phyloP scores from a whole-genome alignment of 2,888 invertebrate genomes.

The Thelaira solivaga region DNA sequence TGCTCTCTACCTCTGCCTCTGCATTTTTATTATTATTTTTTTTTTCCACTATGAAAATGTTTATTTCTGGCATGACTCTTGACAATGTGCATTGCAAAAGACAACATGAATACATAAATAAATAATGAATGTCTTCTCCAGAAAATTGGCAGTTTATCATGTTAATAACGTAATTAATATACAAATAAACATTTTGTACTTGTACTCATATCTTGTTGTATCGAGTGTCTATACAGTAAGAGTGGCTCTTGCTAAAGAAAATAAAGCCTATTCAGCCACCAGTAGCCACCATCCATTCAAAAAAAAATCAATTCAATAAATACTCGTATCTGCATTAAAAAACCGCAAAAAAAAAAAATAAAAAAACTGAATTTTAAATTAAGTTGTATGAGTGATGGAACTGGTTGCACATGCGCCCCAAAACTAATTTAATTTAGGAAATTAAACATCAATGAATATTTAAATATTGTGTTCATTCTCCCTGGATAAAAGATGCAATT shows the following conservation, averaged over 20 bases:
- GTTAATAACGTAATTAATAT: constrained; percentile 63
- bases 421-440: constrained; percentile 48
- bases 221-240: neutral
- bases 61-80: neutral
- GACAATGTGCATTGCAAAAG: neutral
- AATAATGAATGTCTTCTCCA: constrained; percentile 58
- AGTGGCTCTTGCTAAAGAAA: neutral
- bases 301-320: constrained; percentile 1
- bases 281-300: constrained; percentile 17
- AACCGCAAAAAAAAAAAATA: neutral
- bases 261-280: neutral
- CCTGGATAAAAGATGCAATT: no score
- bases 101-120: constrained; percentile 28
- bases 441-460: neutral
- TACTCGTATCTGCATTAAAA: constrained; percentile 4
- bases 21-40: no score
- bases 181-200: constrained; percentile 44
- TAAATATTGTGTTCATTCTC: neutral
- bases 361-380: constrained; percentile 33
- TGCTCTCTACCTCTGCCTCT: no score
- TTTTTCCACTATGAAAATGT: constrained; percentile 17
- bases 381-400: constrained; percentile 40
- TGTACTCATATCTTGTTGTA: constrained; percentile 11
- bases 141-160: constrained; percentile 62
- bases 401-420: constrained; percentile 51